phyloP scores from a whole-genome alignment of 1,140 invertebrate genomes.

The Neodiprion pinetum region DNA sequence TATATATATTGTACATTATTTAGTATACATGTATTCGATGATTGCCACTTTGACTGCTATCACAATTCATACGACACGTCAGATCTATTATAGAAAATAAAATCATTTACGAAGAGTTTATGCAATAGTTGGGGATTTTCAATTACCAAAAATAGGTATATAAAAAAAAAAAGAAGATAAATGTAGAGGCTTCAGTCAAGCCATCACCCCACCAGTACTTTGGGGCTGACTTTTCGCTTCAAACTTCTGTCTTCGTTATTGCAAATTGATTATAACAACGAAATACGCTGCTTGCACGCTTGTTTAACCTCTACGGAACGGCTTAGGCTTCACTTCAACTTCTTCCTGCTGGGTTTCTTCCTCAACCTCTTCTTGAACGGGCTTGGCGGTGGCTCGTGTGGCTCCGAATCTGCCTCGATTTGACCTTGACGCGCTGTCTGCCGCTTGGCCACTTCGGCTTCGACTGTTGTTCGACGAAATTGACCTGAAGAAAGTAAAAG shows the following conservation, averaged over 20 bases:
- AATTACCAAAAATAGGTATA: background rate
- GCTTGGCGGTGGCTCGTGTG: conserved; percentile 36
- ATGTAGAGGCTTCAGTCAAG: too few species aligned
- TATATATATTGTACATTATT: too few species aligned
- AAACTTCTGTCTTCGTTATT: too few species aligned
- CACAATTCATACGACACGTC: too few species aligned
- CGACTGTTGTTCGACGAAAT: conserved; percentile 30
- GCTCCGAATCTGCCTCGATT: conserved; percentile 41
- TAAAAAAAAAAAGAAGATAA: background rate
- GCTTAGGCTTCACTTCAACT: conserved; percentile 48
- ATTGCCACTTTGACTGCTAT: too few species aligned
- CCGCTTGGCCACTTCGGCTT: conserved; percentile 25
- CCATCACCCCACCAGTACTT: too few species aligned
- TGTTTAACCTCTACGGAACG: conserved; percentile 45
- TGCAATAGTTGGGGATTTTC: too few species aligned
- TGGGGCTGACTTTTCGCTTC: too few species aligned
- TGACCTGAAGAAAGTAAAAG: conserved; percentile 27
- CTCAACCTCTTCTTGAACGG: conserved; percentile 41
- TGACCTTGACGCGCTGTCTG: conserved; percentile 34
- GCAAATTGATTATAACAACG: background rate
- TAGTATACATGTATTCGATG: too few species aligned
- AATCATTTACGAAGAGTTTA: too few species aligned
- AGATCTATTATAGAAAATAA: too few species aligned
- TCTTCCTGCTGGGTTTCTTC: conserved; percentile 50
- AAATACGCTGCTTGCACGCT: too few species aligned